Conservation (phyloP, 2,113 vertebrate species). For the Xenopus borealis region DNA sequence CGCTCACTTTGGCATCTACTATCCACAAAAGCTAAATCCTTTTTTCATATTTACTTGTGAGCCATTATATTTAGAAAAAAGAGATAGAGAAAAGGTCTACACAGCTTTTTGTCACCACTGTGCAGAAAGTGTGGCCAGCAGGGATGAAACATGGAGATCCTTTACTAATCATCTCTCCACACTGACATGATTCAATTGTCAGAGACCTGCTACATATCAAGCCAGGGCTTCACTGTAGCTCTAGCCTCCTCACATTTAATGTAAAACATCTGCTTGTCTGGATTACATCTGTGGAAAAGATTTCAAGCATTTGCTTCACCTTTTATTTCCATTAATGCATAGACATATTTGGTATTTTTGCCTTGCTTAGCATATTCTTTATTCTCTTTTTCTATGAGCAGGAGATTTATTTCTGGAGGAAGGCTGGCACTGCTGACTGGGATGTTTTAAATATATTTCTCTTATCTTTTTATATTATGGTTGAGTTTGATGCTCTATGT, state of each 20-base stretch:
- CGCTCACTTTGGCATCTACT: too few species aligned
- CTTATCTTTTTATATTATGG: too few species aligned
- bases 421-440: too few species aligned
- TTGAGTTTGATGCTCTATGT: too few species aligned
- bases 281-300: conserved; percentile 34
- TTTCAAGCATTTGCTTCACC: conserved; percentile 8
- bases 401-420: too few species aligned
- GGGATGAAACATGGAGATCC: not conserved
- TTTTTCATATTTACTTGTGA: not conserved
- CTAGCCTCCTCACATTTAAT: conserved; percentile 24
- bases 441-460: too few species aligned
- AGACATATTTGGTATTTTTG: too few species aligned
- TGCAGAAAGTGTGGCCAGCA: conserved; percentile 6
- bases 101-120: not conserved
- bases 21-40: too few species aligned
- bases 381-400: too few species aligned
- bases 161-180: conserved; percentile 3
- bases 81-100: conserved; percentile 1
- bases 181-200: conserved; percentile 12
- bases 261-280: conserved; percentile 48
- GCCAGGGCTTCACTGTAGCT: conserved; percentile 13
- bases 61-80: not conserved
- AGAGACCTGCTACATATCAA: conserved; percentile 24
- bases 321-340: conserved; percentile 15
- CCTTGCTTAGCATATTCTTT: too few species aligned